Conservation (phyloP, 1,140 invertebrate genomes). For the Epicauta chinensis region DNA sequence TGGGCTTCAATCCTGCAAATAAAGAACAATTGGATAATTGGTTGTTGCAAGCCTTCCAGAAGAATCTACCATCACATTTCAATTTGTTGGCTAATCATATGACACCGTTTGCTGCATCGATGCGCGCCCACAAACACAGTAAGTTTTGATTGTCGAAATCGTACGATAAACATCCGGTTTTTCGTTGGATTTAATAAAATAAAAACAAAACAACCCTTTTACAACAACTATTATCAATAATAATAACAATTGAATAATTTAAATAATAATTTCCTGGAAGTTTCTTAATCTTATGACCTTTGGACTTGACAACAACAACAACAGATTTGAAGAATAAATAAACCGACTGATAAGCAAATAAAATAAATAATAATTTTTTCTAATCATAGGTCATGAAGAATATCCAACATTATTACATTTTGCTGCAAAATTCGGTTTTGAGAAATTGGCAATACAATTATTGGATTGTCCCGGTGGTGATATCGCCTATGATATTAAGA, state of each 20-base stretch:
- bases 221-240: no score
- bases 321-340: no score
- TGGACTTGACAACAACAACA: not conserved
- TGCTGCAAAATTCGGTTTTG: slow-evolving; percentile 76
- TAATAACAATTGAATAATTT: no score
- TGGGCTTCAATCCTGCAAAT: slow-evolving; percentile 69
- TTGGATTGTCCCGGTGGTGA: slow-evolving; percentile 79
- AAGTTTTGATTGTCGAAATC: no score
- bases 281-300: not conserved
- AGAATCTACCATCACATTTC: slow-evolving; percentile 73
- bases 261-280: no score
- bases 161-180: no score
- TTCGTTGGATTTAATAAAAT: no score
- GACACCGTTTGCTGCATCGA: slow-evolving; percentile 40
- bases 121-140: slow-evolving; percentile 40
- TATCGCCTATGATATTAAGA: slow-evolving; percentile 68
- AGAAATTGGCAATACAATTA: slow-evolving; percentile 72
- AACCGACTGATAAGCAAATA: no score
- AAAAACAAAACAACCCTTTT: no score
- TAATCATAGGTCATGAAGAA: slow-evolving; percentile 69
- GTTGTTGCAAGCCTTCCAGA: slow-evolving; percentile 72
- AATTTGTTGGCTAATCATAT: slow-evolving; percentile 57
- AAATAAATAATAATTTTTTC: no score
- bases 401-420: slow-evolving; percentile 85
- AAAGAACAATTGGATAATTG: slow-evolving; percentile 73